Evolutionary conservation across 2,113 vertebrate species (phyloP).

Genomic region (Sminthopsis crassicaudata): DNA sequence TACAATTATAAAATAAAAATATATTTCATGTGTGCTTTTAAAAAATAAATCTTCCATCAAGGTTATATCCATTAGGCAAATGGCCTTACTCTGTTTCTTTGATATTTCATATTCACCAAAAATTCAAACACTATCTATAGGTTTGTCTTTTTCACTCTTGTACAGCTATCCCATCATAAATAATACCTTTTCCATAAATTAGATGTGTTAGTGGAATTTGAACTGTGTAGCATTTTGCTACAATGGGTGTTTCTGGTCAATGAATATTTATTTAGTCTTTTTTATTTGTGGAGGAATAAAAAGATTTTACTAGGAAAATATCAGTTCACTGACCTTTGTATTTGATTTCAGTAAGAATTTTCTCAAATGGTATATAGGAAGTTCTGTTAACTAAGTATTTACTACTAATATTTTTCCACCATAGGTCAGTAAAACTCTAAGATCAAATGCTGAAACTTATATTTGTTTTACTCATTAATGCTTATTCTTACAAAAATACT

Average conservation of each 20-base stretch:
- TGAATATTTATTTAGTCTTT: slow-evolving; percentile 17
- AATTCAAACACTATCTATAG: slow-evolving; percentile 1
- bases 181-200: background rate
- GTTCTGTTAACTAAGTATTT: background rate
- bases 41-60: background rate
- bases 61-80: background rate
- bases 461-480: slow-evolving; percentile 29
- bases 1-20: background rate
- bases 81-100: background rate
- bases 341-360: slow-evolving; percentile 25
- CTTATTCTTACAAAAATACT: slow-evolving; percentile 22
- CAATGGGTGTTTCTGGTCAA: background rate
- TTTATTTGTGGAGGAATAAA: slow-evolving; percentile 19
- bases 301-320: background rate
- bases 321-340: background rate
- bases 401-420: background rate
- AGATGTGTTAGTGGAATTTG: background rate
- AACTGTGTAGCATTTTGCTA: background rate
- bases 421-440: background rate
- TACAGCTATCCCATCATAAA: slow-evolving; percentile 1
- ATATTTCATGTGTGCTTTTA: background rate
- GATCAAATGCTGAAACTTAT: background rate
- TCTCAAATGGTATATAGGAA: background rate
- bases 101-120: background rate
- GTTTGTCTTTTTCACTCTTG: slow-evolving; percentile 21